A percentile compares a stretch with the other conserved stretches of the same genome.
These are phyloP conservation scores for Papilio polytes DNA, from an alignment of 1,140 invertebrate species.

Conservation along the genomic window DNA sequence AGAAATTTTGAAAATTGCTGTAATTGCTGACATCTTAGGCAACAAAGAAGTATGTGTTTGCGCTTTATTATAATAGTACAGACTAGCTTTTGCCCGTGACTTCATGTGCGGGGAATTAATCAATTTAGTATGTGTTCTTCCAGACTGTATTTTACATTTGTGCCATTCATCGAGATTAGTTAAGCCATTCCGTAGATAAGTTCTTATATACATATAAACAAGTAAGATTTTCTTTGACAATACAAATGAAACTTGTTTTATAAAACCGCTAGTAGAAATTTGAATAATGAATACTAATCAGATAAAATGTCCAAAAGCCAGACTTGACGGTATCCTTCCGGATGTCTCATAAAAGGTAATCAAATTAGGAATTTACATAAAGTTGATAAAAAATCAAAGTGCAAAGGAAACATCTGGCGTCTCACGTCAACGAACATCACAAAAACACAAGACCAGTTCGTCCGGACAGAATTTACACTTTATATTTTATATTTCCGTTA, in stretches of 20 bases:
- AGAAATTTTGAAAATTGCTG: no score
- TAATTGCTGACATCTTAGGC: no score
- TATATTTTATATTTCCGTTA: slow-evolving; percentile 67
- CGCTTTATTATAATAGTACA: no score
- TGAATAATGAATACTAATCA: neutral
- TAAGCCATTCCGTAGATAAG: no score
- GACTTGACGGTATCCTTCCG: slow-evolving; percentile 19
- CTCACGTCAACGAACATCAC: slow-evolving; percentile 47
- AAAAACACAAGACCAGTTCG: slow-evolving; percentile 52
- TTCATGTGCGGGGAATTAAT: no score
- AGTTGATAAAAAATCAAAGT: slow-evolving; percentile 50
- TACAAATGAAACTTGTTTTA: neutral
- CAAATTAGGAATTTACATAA: slow-evolving; percentile 39
- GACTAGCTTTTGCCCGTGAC: no score
- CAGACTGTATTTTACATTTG: no score
- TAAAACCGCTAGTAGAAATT: neutral
- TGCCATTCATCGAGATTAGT: no score
- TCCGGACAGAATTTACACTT: slow-evolving; percentile 54
- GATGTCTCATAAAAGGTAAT: slow-evolving; percentile 37
- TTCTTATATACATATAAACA: no score
- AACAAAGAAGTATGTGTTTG: no score
- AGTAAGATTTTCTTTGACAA: neutral
- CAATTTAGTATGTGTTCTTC: no score
- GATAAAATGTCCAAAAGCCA: slow-evolving; percentile 1
- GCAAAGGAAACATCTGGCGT: slow-evolving; percentile 59